Conservation (phyloP, 2,113 vertebrate species). For the Myotis brandtii region DNA sequence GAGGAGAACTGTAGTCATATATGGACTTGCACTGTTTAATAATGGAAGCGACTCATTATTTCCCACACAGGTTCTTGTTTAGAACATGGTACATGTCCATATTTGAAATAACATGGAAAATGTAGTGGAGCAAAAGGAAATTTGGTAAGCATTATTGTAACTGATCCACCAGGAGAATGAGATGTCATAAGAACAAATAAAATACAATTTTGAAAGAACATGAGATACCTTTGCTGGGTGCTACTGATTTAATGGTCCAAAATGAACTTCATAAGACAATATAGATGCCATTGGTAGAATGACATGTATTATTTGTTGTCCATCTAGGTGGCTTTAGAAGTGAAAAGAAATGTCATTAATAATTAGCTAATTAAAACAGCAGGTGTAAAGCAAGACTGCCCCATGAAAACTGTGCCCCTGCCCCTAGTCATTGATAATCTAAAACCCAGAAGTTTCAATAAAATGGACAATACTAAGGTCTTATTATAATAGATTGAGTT, state of each 20-base stretch:
- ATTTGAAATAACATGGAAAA: neutral
- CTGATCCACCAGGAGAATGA: neutral
- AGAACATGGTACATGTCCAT: neutral
- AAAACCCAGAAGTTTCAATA: neutral
- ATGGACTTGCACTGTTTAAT: neutral
- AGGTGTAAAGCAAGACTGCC: neutral
- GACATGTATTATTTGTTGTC: neutral
- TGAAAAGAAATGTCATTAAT: neutral
- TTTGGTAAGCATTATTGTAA: neutral
- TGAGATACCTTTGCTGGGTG: neutral
- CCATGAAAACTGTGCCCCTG: neutral
- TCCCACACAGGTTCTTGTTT: neutral
- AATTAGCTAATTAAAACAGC: neutral
- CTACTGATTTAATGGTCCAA: neutral
- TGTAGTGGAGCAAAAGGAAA: neutral
- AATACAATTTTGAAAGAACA: neutral
- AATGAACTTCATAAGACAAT: neutral
- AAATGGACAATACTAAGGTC: neutral
- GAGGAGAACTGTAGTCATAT: neutral
- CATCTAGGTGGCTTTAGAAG: neutral
- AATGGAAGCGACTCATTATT: neutral
- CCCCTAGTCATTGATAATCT: neutral
- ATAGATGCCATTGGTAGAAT: neutral
- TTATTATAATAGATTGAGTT: neutral
- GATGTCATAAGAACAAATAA: neutral